Conservation (phyloP, 1,140 invertebrate genomes). For the Gryon sp. region DNA sequence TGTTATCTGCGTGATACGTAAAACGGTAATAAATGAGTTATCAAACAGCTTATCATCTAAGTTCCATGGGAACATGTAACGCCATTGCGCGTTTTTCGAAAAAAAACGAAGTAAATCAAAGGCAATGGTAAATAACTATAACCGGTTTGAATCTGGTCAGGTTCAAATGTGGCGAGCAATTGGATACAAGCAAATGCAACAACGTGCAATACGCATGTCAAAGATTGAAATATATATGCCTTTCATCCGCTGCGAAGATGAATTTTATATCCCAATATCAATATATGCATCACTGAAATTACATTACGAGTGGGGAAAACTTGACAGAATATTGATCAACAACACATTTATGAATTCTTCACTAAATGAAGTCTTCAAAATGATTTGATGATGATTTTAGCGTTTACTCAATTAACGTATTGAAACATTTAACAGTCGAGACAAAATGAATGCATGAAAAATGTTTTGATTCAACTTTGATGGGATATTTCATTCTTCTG, state of each 20-base stretch:
- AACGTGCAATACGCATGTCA: constrained; percentile 12
- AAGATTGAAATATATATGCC: constrained; percentile 14
- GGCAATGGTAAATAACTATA: constrained; percentile 20
- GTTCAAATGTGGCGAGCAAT: constrained; percentile 27
- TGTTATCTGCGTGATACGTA: not conserved
- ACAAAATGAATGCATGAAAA: no score
- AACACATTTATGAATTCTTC: constrained; percentile 7
- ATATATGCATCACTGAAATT: constrained; percentile 15
- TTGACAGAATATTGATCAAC: constrained; percentile 11
- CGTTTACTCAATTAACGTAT: no score
- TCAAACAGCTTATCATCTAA: constrained; percentile 8
- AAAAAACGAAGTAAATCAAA: constrained; percentile 34
- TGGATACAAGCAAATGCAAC: constrained; percentile 5
- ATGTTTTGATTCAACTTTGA: no score
- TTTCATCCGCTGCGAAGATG: constrained; percentile 5
- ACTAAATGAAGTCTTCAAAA: no score
- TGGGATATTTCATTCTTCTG: no score
- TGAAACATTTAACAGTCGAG: no score
- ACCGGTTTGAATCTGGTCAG: constrained; percentile 46
- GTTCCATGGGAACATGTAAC: constrained; percentile 4
- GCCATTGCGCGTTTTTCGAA: constrained; percentile 1
- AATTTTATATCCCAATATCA: constrained; percentile 17
- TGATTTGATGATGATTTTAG: no score
- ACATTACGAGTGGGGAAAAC: not conserved
- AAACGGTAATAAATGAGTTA: constrained; percentile 10